Evolutionary conservation across 2,113 vertebrate species (phyloP).

Genomic region (Phaethon lepturus): DNA sequence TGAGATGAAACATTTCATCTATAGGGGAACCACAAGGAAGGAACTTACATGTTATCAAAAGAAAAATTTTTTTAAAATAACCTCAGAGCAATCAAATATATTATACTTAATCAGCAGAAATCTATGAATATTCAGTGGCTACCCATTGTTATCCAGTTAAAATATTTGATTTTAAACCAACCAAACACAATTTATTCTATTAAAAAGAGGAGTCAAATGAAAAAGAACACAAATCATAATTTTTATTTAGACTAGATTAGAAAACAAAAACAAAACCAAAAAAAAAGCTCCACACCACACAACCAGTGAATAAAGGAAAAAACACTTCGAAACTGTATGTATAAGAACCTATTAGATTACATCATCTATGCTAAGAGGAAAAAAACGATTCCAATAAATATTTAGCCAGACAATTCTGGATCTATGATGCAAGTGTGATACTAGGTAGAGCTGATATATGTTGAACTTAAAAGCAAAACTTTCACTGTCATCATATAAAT

Average conservation of each 20-base stretch:
- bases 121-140: background rate
- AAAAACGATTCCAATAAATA: background rate
- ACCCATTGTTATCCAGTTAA: background rate
- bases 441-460: background rate
- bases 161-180: background rate
- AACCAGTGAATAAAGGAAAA: background rate
- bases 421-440: background rate
- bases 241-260: background rate
- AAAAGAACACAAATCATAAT: background rate
- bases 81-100: background rate
- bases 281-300: fast-evolving
- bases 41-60: background rate
- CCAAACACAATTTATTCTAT: background rate
- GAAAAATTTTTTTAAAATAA: background rate
- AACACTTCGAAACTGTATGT: fast-evolving
- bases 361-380: background rate
- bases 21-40: background rate
- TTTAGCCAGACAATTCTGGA: background rate
- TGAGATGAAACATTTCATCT: background rate
- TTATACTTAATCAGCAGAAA: background rate
- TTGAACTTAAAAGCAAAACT: background rate
- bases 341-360: background rate
- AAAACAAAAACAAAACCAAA: background rate
- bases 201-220: background rate
- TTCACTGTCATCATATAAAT: background rate